Base-by-base conservation (phyloP, 2,113 vertebrate genomes). In the Aepyceros melampus region DNA sequence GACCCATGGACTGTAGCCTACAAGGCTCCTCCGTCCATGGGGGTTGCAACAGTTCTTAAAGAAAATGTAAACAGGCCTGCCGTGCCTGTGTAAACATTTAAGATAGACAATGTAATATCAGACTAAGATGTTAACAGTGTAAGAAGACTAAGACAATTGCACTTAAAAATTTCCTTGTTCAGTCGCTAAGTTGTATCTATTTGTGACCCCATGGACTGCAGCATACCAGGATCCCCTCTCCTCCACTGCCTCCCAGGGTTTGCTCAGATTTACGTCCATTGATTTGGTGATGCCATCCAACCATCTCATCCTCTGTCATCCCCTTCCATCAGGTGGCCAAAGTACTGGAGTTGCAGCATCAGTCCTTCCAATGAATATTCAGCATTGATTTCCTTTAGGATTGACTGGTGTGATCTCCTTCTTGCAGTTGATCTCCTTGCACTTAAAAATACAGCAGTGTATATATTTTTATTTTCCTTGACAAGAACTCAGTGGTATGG, bases 31-130 rank as follows among this genome's bases (percentile, higher is more conserved):
- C n/a, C n/a, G n/a, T n/a, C n/a, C n/a, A n/a, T n/a, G n/a, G n/a
- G n/a, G n/a, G n/a, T n/a, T 98, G 97, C 98, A 98, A 98, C 98
- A 99, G 99, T 99, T 99, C 99, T 99, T 99, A 98, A 96, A 93
- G 98, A 98, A 98, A 98, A 98, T 97, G 99, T 94, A 98, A 97
- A 97, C 98, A 96, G 98, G 98, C 98, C 98, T 96, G 98, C 93
- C 98, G 97, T 98, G 97, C 93, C 98, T 98, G 92, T 91, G 83
- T 98, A 95, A 98, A 96, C 94, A 95, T 96, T 98, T 98, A 98
- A 96, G 98, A 97, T 97, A 98, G 98, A 98, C 95, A 15, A n/a
- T 36, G 2, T 17, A 90, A 47, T 29, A 16, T 40, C 27, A 49
- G 25, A 71, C 33, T 40, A 67, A 55, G 74, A 27, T 23, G 7